Evolutionary conservation across 2,888 invertebrate genomes (phyloP).

Genomic region (Acrocera orbiculus): DNA sequence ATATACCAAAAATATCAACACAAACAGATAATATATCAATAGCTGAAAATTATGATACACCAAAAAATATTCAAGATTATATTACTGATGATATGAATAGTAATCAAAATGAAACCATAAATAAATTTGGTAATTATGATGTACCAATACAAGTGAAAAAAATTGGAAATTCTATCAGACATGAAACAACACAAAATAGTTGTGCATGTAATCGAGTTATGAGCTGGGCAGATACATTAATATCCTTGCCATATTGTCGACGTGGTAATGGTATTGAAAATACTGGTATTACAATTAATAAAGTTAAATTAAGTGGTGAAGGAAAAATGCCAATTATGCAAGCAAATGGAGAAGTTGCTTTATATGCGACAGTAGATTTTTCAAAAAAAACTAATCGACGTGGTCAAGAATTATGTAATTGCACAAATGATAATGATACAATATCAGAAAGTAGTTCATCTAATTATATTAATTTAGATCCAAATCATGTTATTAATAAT

Average conservation of each 20-base stretch:
- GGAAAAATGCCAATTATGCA: constrained; percentile 40
- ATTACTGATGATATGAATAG: constrained; percentile 36
- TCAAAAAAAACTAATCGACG: constrained; percentile 43
- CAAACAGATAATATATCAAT: constrained; percentile 23
- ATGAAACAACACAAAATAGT: constrained; percentile 22
- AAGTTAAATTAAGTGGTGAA: constrained; percentile 34
- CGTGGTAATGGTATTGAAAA: constrained; percentile 35
- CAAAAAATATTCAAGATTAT: constrained; percentile 51
- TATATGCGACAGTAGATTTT: constrained; percentile 55
- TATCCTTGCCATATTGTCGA: constrained; percentile 40
- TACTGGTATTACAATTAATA: constrained; percentile 31
- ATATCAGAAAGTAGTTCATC: constrained; percentile 20
- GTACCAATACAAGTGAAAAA: constrained; percentile 41
- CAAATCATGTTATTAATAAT: constrained; percentile 12
- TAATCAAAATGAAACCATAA: constrained; percentile 26
- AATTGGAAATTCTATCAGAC: constrained; percentile 42
- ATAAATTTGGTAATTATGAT: constrained; percentile 34
- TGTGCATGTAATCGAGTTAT: constrained; percentile 45
- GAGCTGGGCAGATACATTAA: constrained; percentile 45
- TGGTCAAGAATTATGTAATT: constrained; percentile 8
- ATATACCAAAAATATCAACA: constrained; percentile 48
- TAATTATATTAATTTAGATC: constrained; percentile 33
- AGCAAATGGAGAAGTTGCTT: constrained; percentile 33
- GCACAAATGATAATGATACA: constrained; percentile 15
- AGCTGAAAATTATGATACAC: constrained; percentile 53